Base-by-base conservation (phyloP, 64 coral and sea anemone species). In the Stichodactyla mertensii region DNA sequence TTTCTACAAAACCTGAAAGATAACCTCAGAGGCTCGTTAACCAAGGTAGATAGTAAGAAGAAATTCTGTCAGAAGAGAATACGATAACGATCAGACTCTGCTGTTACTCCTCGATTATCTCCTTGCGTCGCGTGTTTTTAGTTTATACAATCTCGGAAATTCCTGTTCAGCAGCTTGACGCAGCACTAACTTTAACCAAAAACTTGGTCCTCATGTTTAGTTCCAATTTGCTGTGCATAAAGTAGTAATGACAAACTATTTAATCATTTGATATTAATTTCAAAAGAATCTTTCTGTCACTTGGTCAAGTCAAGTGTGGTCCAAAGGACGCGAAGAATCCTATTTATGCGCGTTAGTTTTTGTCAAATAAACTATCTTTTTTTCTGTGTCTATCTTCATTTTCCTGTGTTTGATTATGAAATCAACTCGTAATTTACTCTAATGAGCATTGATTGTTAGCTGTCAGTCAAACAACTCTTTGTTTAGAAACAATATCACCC, bases 401-500 rank as follows among this genome's bases (percentile, higher is more conserved):
- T 45, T 4, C 26, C 24, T 2, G n/a, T 31, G 10, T 74, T 74
- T 74, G 69, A 74, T 74, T 74, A 74, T 74, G 24, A 74, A 31
- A 74, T 74, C 24, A 74, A 31, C 69, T 74, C 12, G 69, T 74
- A 74, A 74, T 74, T 74, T 6, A 45, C 9, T 4, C 24, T 81
- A 81, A 81, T 53, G 78, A 53, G 53, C 53, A 52, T 28, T 81
- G 54, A 85, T 85, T 85, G 60, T 62, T 85, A n/a, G 83, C 56
- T 85, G 53, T 64, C 83, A 31, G 22, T 85, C 83, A 85, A 74
- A 36, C 11, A 74, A 36, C 11, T 31, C 83, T 61, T 85, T 85
- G 83, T 85, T 85, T 85, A 22, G 54, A 85, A 64, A 85, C 57
- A 64, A 85, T 85, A 85, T 74, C 83, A 18, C 53, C 83, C 83